These are phyloP conservation scores for Malurus splendens DNA, from an alignment of 2,797 vertebrate species.

Conservation along the genomic window DNA sequence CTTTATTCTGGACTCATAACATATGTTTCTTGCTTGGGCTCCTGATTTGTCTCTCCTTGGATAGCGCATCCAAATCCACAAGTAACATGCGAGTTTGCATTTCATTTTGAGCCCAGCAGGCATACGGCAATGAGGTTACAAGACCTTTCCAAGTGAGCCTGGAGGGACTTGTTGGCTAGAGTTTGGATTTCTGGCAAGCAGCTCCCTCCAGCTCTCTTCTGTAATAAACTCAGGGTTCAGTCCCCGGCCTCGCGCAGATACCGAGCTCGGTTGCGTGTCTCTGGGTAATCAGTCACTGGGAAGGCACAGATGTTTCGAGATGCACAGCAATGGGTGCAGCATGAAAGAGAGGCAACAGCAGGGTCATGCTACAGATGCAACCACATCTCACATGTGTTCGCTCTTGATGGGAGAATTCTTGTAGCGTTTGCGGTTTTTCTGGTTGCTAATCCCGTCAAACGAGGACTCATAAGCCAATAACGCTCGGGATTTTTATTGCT, in stretches of 20 bases:
- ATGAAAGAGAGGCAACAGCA: conserved; percentile 17
- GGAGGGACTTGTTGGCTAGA: conserved; percentile 58
- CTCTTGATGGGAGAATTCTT: neutral
- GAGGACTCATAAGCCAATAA: neutral
- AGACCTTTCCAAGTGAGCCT: conserved; percentile 59
- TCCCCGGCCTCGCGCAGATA: conserved; percentile 29
- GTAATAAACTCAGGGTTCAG: conserved; percentile 54
- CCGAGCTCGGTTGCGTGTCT: conserved; percentile 34
- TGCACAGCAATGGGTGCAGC: conserved; percentile 36
- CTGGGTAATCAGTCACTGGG: conserved; percentile 50
- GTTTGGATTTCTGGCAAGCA: conserved; percentile 59
- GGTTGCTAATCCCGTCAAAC: neutral
- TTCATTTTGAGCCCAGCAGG: conserved; percentile 66
- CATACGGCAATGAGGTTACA: conserved; percentile 46
- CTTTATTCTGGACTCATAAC: neutral
- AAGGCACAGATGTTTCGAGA: conserved; percentile 52
- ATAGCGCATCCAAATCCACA: conserved; percentile 29
- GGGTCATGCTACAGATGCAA: conserved; percentile 36
- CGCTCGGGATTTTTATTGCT: neutral
- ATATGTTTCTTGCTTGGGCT: neutral
- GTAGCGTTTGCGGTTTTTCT: neutral
- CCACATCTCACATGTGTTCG: neutral
- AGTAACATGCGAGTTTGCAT: conserved; percentile 52
- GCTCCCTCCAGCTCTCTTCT: conserved; percentile 39
- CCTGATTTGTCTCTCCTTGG: conserved; percentile 6